Base-by-base conservation (phyloP, 1,140 invertebrate species). In the Polyergus mexicanus region DNA sequence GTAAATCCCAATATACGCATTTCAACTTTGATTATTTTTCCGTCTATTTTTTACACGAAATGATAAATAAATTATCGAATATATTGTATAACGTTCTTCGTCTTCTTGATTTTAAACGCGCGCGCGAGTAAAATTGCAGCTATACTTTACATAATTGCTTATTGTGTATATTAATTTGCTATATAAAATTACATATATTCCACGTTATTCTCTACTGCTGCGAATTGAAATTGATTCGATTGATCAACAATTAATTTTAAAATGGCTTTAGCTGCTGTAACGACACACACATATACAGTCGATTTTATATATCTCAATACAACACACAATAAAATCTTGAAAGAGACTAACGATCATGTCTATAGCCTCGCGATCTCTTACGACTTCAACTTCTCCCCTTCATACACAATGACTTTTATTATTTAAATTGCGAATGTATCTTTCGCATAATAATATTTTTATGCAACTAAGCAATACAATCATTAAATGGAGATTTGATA, bases 1-100 rank as follows among this genome's bases (percentile, higher is more conserved):
- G 62, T 78, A 51, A 19, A 41, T 51, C 1, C 41, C 19, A 87
- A n/a, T 16, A 80, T 16, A 3, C 6, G 28, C 84, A 85, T 87
- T 19, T 56, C 47, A 3, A 1, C 8, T 2, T 13, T 4, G 47
- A 19, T 13, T 28, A 16, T 41, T 65, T 38, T 60, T 7, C 13
- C 3, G 6, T n/a, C 3, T 32, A 44, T 28, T 47, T 77, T 63
- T 41, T 5, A n/a, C 11, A 41, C 41, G 1, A 16, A 69, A 60
- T 47, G 16, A 47, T 47, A 47, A 47, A 16, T 47, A 38, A 74
- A 19, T 60, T 44, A 75, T 60, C n/a, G 3, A 13, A 75, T 1
- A 41, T 41, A 25, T 60, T 1, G 28, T 41, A 25, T 60, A 32
- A 1, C 54, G 32, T 51, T 44, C 2, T 44, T 1, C 44, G 2